These are phyloP conservation scores for Gallinago stenura DNA, from an alignment of 2,797 vertebrate species.

Conservation along the genomic window DNA sequence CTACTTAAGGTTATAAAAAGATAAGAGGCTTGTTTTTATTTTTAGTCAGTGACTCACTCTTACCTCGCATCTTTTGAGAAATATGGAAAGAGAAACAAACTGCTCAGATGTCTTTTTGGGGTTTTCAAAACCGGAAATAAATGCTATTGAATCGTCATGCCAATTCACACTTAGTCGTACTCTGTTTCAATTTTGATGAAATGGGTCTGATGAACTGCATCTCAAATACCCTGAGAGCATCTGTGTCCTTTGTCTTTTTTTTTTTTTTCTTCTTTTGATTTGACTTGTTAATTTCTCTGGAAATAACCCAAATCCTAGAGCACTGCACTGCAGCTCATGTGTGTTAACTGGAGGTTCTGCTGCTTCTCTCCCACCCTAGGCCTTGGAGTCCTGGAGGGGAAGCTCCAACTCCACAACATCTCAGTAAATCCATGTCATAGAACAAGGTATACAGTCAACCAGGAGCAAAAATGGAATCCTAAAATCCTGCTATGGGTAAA, in stretches of 20 bases:
- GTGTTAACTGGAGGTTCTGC: neutral
- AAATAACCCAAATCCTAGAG: neutral
- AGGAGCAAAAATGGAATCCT: neutral
- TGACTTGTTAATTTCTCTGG: neutral
- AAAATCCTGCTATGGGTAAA: neutral
- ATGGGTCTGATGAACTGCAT: neutral
- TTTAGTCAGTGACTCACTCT: neutral
- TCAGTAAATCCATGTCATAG: neutral
- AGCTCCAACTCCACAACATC: neutral
- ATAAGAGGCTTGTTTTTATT: neutral
- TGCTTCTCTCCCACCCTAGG: neutral
- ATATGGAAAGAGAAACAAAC: neutral
- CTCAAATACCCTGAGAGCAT: neutral
- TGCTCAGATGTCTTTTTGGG: neutral
- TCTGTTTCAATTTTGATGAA: neutral
- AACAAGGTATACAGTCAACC: neutral
- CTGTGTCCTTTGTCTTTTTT: neutral
- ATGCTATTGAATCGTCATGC: neutral
- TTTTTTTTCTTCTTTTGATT: neutral
- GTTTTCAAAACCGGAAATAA: neutral
- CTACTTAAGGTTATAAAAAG: neutral
- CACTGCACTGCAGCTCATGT: neutral
- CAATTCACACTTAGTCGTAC: neutral
- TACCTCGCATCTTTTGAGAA: neutral
- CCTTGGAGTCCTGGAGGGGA: neutral